These are phyloP conservation scores for Chionodraco myersi DNA, from an alignment of 2,113 vertebrate genomes.

Conservation along the genomic window DNA sequence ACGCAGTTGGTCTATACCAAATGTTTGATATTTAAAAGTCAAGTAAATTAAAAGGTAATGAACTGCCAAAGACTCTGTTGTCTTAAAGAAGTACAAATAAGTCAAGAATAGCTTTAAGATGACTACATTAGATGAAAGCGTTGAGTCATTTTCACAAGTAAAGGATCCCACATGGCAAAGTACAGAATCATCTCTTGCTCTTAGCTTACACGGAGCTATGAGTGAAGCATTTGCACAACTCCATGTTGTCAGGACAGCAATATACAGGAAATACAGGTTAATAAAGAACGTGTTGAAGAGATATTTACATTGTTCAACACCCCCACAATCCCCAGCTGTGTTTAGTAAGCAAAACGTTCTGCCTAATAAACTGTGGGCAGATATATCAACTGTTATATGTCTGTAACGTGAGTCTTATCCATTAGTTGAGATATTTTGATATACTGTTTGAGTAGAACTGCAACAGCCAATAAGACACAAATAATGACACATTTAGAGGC, in stretches of 20 bases:
- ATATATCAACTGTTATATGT: not conserved
- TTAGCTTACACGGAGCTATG: not conserved
- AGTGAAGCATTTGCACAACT: not conserved
- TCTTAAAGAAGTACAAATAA: too few relatives aligned
- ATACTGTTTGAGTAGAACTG: not conserved
- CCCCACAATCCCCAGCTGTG: not conserved
- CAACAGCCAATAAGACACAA: not conserved
- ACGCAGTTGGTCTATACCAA: not conserved
- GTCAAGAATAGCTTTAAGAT: not conserved
- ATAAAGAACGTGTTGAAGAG: not conserved
- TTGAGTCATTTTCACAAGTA: not conserved
- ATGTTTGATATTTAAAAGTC: not conserved
- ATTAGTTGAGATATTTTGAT: not conserved
- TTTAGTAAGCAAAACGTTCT: not conserved
- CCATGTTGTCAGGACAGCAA: constrained; percentile 6
- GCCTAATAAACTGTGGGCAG: not conserved
- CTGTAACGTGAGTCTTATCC: not conserved
- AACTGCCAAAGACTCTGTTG: too few relatives aligned
- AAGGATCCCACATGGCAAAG: not conserved
- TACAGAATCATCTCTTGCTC: too few relatives aligned
- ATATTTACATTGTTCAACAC: not conserved
- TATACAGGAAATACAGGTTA: not conserved
- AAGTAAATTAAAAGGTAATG: not conserved
- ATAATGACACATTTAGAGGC: not conserved
- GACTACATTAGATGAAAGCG: constrained; percentile 6